Base-by-base conservation (phyloP, 2,888 invertebrate species). In the Rhopalosiphum nymphaeae region DNA sequence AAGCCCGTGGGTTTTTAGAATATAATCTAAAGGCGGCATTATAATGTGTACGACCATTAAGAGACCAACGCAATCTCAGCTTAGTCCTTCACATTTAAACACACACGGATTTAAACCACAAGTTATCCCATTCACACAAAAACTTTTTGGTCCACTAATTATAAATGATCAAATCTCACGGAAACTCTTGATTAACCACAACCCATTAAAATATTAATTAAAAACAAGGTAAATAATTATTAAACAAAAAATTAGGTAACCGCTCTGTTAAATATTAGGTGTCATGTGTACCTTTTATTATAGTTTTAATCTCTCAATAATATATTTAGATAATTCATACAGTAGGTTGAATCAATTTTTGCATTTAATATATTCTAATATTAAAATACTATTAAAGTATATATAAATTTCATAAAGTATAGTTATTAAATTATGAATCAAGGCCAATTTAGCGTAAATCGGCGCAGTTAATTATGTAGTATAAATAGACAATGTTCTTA, bases 11-110 rank as follows among this genome's bases (percentile, higher is more conserved):
- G 36, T 21, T 78, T 91, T 53, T 53, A 78, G 16, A 53, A 42
- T 53, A 42, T 84, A 84, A 91, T 85, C 91, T 53, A 9, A 57
- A 86, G n/a, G 21, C 3, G n/a, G 42, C 57, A 56, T 86, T 91
- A 91, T 85, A 56, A 57, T 91, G 42, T n/a, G 44, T 85, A 85
- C 44, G 13, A 3, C 56, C 57, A 85, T 91, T 85, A 91, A 57
- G 29, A 44, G 10, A 9, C 44, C 44, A 46, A 46, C 21, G 44
- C 5, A n/a, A 57, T 56, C 85, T 44, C 44, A 44, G 57, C 44
- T 91, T 46, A 57, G 86, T n/a, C 29, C 26, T 49, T n/a, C 11
- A 11, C 26, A 53, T 91, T 91, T 53, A 53, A 91, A 91, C 78
- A 91, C 78, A 13, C 78, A 13, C 21, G 78, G 84, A 84, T 91